phyloP scores from a whole-genome alignment of 2,888 invertebrate species.

The Rotaria macrura region DNA sequence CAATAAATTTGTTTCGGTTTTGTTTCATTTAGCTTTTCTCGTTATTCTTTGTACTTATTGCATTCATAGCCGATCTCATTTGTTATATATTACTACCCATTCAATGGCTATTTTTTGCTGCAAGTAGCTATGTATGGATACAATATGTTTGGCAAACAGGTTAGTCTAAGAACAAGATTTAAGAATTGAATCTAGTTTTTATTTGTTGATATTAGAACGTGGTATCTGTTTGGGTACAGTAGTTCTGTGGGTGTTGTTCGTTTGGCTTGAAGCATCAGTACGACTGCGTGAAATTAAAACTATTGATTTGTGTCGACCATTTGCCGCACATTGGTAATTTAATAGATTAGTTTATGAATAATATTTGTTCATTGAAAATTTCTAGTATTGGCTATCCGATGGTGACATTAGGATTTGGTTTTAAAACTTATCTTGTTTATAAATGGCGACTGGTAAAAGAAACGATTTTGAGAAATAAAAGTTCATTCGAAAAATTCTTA shows the following conservation, averaged over 20 bases:
- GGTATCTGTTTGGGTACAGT: constrained; percentile 88
- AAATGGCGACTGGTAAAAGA: constrained; percentile 51
- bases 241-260: constrained; percentile 79
- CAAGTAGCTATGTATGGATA: constrained; percentile 96
- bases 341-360: neutral
- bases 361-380: constrained; percentile 35
- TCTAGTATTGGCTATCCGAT: constrained; percentile 80
- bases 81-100: constrained; percentile 97
- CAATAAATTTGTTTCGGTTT: constrained; percentile 34
- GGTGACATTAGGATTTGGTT: constrained; percentile 84
- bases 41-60: constrained; percentile 91
- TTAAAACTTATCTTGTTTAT: constrained; percentile 80
- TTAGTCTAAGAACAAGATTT: too few relatives aligned
- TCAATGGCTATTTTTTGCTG: constrained; percentile 90
- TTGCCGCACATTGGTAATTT: constrained; percentile 82
- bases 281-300: constrained; percentile 67
- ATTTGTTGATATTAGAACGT: too few relatives aligned
- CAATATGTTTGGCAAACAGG: constrained; percentile 96
- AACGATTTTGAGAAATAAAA: too few relatives aligned
- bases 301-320: constrained; percentile 80
- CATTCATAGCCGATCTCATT: constrained; percentile 91
- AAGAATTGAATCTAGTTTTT: too few relatives aligned
- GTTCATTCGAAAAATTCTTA: too few relatives aligned
- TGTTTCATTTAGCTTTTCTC: constrained; percentile 71
- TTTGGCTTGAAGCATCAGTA: constrained; percentile 82